Evolutionary conservation across 1,140 invertebrate genomes (phyloP), one percentile per base, ranked within the genome.

Genomic region (Wiebesia pumilae): DNA sequence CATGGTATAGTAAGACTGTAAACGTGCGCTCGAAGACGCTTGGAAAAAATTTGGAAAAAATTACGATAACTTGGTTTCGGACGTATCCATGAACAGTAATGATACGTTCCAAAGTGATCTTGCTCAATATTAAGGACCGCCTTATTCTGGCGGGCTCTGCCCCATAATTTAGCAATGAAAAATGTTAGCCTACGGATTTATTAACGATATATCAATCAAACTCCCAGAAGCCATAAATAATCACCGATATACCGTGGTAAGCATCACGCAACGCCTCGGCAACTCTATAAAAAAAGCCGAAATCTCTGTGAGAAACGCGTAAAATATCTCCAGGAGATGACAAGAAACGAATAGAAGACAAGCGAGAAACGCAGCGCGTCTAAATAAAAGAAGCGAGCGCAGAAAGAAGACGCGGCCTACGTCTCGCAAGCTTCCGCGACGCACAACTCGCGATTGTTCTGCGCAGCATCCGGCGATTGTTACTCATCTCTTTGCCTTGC

Each of bases 381-480:
- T 58, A 82, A 43, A 82, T 79, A 85, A 85, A 82, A 82, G 27
- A 85, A 81, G 24, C 16, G 16, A 14, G 51, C 54, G 82, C 65
- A 85, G 58, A 83, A 85, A 81, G 58, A 67, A 47, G 58, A n/a
- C 12, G 21, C 80, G 81, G 78, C 85, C 73, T 82, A 88, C 81
- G 58, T 58, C 82, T 62, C 47, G 47, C 67, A 85, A 81, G 87
- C 62, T n/a, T 40, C 4, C 81, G 81, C 47, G 67, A 24, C 40
- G 67, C 40, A 35, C 30, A 16, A 33, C 65, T 30, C 38, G n/a
- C 43, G 80, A 83, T 86, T 83, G 85, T 78, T 86, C 79, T 81
- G 58, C 58, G 58, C 85, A 86, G 85, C 85, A 86, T 86, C 85
- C 85, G 85, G 85, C 73, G 80, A 86, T 86, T 86, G 85, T 86